phyloP scores from a whole-genome alignment of 2,888 invertebrate species.

The Drosophila antonietae region DNA sequence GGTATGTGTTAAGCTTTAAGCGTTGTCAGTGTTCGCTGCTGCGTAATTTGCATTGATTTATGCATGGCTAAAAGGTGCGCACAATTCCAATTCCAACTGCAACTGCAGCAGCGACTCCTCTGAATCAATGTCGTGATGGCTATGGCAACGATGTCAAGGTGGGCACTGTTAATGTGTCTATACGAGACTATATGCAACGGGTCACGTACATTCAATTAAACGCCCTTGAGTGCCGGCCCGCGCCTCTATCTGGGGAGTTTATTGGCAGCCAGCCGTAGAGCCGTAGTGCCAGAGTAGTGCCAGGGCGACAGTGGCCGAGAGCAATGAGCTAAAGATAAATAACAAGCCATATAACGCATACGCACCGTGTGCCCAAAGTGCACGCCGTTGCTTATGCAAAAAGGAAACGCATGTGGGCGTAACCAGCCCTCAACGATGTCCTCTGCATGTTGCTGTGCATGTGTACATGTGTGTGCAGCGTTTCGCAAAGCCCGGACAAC shows the following conservation, averaged over 20 bases:
- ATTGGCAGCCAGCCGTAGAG: no score
- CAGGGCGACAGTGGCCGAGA: constrained; percentile 38
- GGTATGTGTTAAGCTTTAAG: constrained; percentile 70
- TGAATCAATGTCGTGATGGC: constrained; percentile 40
- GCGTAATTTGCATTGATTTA: constrained; percentile 77
- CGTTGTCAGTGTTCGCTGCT: constrained; percentile 57
- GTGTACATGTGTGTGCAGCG: constrained; percentile 1
- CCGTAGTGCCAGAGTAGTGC: constrained; percentile 11
- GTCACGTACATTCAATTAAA: constrained; percentile 79
- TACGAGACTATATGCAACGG: constrained; percentile 63
- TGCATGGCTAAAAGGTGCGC: constrained; percentile 39
- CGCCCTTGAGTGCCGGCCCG: constrained; percentile 74
- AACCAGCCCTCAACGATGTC: constrained; percentile 11
- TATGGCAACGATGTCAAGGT: constrained; percentile 70
- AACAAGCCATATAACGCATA: constrained; percentile 79
- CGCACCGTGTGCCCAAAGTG: constrained; percentile 71
- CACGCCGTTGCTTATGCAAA: constrained; percentile 69
- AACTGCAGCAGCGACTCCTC: constrained; percentile 10
- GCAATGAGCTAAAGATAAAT: constrained; percentile 80
- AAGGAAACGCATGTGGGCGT: constrained; percentile 64
- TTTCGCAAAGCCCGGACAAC: constrained; percentile 59
- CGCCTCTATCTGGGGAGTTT: constrained; percentile 59
- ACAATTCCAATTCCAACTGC: constrained; percentile 24
- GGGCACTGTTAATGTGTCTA: constrained; percentile 77
- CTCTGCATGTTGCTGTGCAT: neutral